Evolutionary conservation across 2,797 vertebrate genomes (phyloP), one percentile per base, ranked within the genome.

Genomic region (Eulemur coronatus): DNA sequence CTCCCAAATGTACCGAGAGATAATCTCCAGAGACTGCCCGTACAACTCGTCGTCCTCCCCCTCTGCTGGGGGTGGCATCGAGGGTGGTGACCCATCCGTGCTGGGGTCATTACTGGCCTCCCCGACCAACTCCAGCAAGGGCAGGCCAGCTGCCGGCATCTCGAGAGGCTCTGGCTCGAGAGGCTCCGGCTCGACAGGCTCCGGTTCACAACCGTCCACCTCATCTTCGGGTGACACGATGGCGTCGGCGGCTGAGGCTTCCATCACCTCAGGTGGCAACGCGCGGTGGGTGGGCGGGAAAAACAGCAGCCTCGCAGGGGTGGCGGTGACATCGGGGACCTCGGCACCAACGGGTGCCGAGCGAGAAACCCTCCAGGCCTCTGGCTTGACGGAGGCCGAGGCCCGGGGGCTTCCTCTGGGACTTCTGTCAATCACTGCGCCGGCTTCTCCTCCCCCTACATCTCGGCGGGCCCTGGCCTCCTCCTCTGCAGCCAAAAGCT

Each of bases 11-110:
- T 59, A 59, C 10, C 57, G 24, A 59, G 24, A 59, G 57, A 59
- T 59, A 26, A 59, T 59, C 24, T 59, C 57, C 57, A 59, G 57
- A 10, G 24, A 59, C 57, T 59, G 57, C 57, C 57, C 0, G 10
- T 59, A 59, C 57, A 59, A 59, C 57, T 59, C 57, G 57, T 1
- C 96, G 0, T 88, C 94, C 67, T 22, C 94, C 89, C 50, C 46
- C 0, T 98, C 98, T 0, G 80, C 91, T 9, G 97, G 82, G 1
- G 95, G 95, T 5, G 82, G n/a, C 0, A 99, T 98, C 1, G 97
- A 97, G 0, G 99, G 99, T 20, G 99, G n/a, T 0, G 99, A 99
- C 0, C 97, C 98, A 65, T 81, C 81, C 12, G 79, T n/a, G 9
- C 69, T 35, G 8, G 95, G 8, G 70, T n/a, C 91, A 22, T 28